phyloP scores from a whole-genome alignment of 1,140 invertebrate genomes.

The Ptiloglossa arizonensis region DNA sequence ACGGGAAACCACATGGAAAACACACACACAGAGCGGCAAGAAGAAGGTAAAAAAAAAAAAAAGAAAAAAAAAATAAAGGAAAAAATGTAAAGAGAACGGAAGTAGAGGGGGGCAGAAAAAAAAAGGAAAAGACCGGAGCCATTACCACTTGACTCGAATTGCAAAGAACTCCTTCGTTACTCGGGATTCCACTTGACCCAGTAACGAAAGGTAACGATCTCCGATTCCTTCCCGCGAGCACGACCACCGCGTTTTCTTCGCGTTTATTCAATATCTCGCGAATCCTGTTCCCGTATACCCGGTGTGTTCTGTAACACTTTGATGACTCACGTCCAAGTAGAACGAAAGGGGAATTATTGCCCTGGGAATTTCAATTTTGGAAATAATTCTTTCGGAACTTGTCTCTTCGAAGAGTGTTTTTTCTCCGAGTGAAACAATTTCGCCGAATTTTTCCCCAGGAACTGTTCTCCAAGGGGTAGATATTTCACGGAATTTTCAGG shows the following conservation, averaged over 20 bases:
- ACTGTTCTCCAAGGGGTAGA: too few relatives aligned
- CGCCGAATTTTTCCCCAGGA: too few relatives aligned
- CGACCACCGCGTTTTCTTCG: constrained; percentile 27
- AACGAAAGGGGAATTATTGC: too few relatives aligned
- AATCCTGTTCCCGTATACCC: background rate
- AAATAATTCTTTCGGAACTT: too few relatives aligned
- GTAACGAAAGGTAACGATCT: constrained; percentile 57
- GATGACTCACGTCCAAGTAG: too few relatives aligned
- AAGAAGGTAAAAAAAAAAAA: background rate
- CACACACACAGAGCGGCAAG: too few relatives aligned
- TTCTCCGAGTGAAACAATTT: too few relatives aligned
- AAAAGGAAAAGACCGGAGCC: constrained; percentile 34
- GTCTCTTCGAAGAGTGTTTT: too few relatives aligned
- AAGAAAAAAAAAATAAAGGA: background rate
- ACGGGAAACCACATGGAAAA: background rate
- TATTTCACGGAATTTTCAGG: too few relatives aligned
- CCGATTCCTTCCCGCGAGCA: constrained; percentile 38
- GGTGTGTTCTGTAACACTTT: background rate
- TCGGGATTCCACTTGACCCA: constrained; percentile 49
- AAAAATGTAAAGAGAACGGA: constrained; percentile 26
- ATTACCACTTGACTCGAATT: constrained; percentile 55
- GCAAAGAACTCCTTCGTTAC: constrained; percentile 58
- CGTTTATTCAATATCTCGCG: constrained; percentile 40
- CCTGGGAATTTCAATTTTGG: too few relatives aligned
- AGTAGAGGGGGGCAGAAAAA: constrained; percentile 9